Conservation (phyloP, 2,797 vertebrate genomes). For the Nannoperca obscura region DNA sequence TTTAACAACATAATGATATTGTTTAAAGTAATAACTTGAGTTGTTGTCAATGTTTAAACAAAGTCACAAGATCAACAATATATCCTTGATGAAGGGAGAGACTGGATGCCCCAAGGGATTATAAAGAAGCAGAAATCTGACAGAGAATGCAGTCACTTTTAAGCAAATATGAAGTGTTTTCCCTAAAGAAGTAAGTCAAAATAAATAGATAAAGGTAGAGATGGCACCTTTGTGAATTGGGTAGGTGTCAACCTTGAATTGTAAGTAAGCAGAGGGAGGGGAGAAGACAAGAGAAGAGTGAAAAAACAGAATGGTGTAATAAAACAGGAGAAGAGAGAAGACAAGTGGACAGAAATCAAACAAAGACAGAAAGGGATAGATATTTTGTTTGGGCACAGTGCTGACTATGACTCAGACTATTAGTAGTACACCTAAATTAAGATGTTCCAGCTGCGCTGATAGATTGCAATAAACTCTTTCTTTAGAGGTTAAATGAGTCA, state of each 20-base stretch:
- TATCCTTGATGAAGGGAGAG: conserved; percentile 2
- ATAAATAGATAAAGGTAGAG: neutral
- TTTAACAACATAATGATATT: neutral
- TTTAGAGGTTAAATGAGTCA: conserved; percentile 71
- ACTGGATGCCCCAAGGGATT: neutral
- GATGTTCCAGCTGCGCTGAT: conserved; percentile 52
- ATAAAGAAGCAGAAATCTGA: conserved; percentile 5
- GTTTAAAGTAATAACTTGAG: conserved; percentile 18
- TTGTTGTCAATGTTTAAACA: conserved; percentile 3
- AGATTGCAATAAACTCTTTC: conserved; percentile 60
- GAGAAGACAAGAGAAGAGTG: neutral
- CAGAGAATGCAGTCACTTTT: conserved; percentile 11
- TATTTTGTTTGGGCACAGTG: conserved; percentile 31
- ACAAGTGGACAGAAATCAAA: conserved; percentile 34
- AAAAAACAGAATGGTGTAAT: neutral
- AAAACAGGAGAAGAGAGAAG: conserved; percentile 13
- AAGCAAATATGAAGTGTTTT: neutral
- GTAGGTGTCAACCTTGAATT: conserved; percentile 65
- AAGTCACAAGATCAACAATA: conserved; percentile 36
- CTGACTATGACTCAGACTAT: conserved; percentile 53
- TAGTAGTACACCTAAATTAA: conserved; percentile 52
- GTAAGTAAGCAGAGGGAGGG: conserved; percentile 6
- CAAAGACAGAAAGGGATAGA: conserved; percentile 11
- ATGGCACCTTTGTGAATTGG: neutral
- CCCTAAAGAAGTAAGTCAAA: neutral